Percentiles rank a stretch among this genome's conserved stretches.
Conservation (phyloP, 2,888 invertebrate species). For the Orthonychiurus folsomi region DNA sequence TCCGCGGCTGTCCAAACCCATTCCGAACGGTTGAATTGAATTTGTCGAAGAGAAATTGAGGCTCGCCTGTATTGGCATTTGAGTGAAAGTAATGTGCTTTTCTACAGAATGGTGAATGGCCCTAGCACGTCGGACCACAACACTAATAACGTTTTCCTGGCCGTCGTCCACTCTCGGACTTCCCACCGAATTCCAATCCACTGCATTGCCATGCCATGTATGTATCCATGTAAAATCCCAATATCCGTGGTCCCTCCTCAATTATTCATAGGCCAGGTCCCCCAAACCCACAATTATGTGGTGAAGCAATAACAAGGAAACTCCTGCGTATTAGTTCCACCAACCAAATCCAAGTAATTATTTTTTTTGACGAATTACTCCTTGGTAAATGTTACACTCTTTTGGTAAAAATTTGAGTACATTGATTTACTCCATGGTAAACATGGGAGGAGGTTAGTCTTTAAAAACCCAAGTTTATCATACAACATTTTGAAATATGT, state of each 20-base stretch:
- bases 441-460: no score
- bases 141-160: not conserved
- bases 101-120: not conserved
- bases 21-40: not conserved
- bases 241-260: not conserved
- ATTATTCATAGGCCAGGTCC: not conserved
- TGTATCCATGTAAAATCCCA: not conserved
- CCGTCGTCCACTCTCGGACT: not conserved
- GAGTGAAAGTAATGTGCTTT: not conserved
- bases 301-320: no score
- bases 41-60: not conserved
- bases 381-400: no score
- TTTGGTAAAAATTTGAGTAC: no score
- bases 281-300: no score
- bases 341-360: no score
- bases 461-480: no score
- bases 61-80: not conserved
- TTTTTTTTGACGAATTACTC: no score
- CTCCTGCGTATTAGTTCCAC: no score
- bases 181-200: not conserved
- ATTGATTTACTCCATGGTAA: no score
- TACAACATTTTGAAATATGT: no score
- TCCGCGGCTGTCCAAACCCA: not conserved
- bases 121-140: not conserved
- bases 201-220: not conserved